Conservation (phyloP, 2,797 vertebrate genomes). For the Falco rusticolus region DNA sequence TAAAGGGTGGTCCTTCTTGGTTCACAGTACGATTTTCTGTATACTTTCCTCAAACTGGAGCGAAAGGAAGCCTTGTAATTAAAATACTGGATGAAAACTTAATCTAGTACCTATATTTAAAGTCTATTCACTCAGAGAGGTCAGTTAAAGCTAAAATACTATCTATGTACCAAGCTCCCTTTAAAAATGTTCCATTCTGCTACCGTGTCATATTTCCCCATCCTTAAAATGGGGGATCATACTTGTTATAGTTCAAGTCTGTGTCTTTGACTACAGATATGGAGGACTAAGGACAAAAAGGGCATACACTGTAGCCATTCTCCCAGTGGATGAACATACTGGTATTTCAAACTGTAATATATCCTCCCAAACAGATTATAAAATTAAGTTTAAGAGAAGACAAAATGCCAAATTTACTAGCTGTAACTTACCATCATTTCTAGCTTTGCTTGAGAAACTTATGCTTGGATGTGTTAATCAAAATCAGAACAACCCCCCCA, state of each 20-base stretch:
- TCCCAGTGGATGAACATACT: neutral
- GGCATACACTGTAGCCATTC: neutral
- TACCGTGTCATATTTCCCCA: neutral
- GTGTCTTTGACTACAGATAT: neutral
- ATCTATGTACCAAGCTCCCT: neutral
- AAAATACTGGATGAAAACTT: neutral
- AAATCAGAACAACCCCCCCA: neutral
- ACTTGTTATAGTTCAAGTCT: neutral
- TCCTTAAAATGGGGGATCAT: neutral
- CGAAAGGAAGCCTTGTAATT: neutral
- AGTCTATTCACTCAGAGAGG: neutral
- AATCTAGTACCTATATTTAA: neutral
- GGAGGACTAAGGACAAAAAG: neutral
- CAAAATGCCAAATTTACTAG: neutral
- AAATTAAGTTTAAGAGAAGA: neutral
- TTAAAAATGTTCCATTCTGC: neutral
- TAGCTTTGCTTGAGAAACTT: neutral
- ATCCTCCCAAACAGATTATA: neutral
- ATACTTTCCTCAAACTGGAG: neutral
- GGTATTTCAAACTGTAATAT: neutral
- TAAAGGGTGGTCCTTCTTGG: neutral
- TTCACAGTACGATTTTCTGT: neutral
- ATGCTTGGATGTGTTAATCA: neutral
- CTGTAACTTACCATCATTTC: neutral
- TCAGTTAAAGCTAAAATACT: neutral